Conservation (phyloP, 2,797 vertebrate species). For the Leuciscus waleckii region DNA sequence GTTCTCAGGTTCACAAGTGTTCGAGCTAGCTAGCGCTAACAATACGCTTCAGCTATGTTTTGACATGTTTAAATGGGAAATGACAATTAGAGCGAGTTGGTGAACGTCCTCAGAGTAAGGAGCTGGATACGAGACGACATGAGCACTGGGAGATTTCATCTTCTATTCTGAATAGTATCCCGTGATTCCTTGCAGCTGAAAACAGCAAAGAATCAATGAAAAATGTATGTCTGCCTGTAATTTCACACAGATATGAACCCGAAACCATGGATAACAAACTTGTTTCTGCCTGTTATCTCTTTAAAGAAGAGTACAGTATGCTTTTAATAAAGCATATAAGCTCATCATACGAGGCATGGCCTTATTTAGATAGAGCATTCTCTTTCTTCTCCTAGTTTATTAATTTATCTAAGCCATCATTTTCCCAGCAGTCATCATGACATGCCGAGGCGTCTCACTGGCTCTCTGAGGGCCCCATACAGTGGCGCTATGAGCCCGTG, state of each 20-base stretch:
- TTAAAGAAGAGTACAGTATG: constrained; percentile 5
- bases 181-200: neutral
- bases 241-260: constrained; percentile 25
- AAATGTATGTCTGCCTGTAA: constrained; percentile 16
- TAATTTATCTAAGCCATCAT: constrained; percentile 53
- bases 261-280: neutral
- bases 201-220: constrained; percentile 12
- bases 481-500: constrained; percentile 15
- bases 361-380: constrained; percentile 44
- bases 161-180: constrained; percentile 8
- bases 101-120: constrained; percentile 13
- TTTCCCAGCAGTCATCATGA: constrained; percentile 52
- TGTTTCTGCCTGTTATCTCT: neutral
- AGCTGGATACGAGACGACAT: constrained; percentile 1
- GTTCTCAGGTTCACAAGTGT: neutral
- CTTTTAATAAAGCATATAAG: constrained; percentile 44
- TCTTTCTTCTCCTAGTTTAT: constrained; percentile 51
- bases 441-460: constrained; percentile 21
- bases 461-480: constrained; percentile 28
- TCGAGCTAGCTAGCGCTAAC: neutral
- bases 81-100: constrained; percentile 25
- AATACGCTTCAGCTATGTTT: neutral
- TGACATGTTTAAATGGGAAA: constrained; percentile 33
- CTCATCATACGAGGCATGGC: constrained; percentile 34
- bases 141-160: constrained; percentile 4